These are phyloP conservation scores for Ephydatia muelleri DNA, from an alignment of 37 sponge, comb jelly and placozoan species.

Conservation along the genomic window DNA sequence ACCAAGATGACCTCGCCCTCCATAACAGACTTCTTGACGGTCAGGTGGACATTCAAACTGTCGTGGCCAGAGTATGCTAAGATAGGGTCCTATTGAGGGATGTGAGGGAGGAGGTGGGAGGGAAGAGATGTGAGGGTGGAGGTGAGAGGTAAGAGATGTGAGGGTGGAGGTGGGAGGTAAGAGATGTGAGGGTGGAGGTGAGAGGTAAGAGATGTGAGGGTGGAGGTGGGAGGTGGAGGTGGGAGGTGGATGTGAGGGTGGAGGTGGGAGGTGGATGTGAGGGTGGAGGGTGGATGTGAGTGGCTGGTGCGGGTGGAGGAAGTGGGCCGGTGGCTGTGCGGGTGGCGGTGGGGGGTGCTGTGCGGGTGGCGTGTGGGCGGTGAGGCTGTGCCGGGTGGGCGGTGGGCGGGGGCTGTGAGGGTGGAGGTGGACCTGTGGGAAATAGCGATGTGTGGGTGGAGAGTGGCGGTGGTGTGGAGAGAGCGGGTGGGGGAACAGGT, in stretches of 20 bases:
- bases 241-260: neutral
- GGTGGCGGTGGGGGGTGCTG: too few species aligned
- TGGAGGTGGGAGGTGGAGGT: neutral
- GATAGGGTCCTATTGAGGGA: conserved; percentile 41
- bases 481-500: too few species aligned
- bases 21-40: neutral
- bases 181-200: neutral
- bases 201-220: neutral
- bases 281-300: too few species aligned
- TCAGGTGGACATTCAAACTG: conserved; percentile 26
- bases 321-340: too few species aligned
- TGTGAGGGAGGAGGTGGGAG: neutral
- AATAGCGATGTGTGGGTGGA: too few species aligned
- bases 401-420: too few species aligned
- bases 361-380: too few species aligned
- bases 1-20: conserved; percentile 20
- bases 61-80: conserved; percentile 53
- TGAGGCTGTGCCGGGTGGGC: too few species aligned
- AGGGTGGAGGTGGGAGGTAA: too few species aligned
- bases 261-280: neutral
- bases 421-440: too few species aligned
- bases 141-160: neutral
- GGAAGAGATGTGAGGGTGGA: neutral
- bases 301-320: too few species aligned
- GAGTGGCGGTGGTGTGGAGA: too few species aligned